phyloP scores from a whole-genome alignment of 2,888 invertebrate species.

The Andrena hattorfiana region DNA sequence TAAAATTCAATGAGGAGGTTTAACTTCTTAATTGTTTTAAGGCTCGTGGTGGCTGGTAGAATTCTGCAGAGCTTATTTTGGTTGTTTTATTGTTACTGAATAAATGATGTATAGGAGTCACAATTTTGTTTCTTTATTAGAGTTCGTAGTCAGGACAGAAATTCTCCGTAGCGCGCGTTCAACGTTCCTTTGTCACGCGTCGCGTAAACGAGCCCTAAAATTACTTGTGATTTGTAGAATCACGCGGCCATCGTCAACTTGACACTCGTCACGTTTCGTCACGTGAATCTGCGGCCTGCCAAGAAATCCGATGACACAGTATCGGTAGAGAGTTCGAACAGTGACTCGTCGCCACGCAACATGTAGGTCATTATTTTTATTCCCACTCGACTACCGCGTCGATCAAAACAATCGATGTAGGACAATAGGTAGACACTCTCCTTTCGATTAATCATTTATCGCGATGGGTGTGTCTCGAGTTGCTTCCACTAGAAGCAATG shows the following conservation, averaged over 20 bases:
- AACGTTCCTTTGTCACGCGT: neutral
- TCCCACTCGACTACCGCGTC: constrained; percentile 25
- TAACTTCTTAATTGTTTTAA: neutral
- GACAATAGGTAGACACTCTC: constrained; percentile 4
- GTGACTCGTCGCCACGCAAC: constrained; percentile 31
- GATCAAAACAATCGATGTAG: constrained; percentile 25
- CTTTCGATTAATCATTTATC: neutral
- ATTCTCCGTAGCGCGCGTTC: neutral
- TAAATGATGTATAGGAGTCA: too few relatives aligned
- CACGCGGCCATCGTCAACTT: constrained; percentile 45
- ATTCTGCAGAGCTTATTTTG: too few relatives aligned
- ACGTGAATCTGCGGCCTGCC: constrained; percentile 56
- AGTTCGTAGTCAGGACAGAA: neutral
- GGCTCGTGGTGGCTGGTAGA: neutral
- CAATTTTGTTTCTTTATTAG: neutral
- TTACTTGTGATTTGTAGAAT: constrained; percentile 41
- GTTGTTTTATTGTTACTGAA: too few relatives aligned
- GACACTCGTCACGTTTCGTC: constrained; percentile 56
- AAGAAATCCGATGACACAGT: constrained; percentile 58
- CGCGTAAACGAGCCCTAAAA: constrained; percentile 5
- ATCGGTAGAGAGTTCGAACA: constrained; percentile 37
- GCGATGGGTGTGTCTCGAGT: too few relatives aligned
- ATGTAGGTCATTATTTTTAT: constrained; percentile 52
- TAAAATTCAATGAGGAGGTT: neutral
- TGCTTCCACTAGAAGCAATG: too few relatives aligned